Evolutionary conservation across 2,113 vertebrate species (phyloP).

Genomic region (Rafetus swinhoei): DNA sequence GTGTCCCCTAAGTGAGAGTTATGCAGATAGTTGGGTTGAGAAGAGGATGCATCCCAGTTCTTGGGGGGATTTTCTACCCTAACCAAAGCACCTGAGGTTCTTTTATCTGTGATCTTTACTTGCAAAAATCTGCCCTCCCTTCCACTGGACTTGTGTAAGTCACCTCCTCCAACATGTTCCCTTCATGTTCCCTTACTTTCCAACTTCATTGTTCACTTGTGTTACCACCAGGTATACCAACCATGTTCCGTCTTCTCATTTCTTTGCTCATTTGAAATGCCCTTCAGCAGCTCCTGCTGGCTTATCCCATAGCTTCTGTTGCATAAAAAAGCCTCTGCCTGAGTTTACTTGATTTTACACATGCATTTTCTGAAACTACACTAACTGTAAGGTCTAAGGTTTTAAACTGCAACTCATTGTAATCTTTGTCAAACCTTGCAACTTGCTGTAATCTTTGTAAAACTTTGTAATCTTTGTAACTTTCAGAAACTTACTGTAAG

Average conservation of each 20-base stretch:
- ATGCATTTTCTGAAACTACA: no score
- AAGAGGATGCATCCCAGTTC: conserved; percentile 16
- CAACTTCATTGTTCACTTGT: conserved; percentile 50
- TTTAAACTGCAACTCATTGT: no score
- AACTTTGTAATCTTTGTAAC: no score
- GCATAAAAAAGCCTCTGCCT: no score
- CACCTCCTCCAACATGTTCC: conserved; percentile 53
- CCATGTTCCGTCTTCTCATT: conserved; percentile 32
- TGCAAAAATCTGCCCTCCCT: conserved; percentile 48
- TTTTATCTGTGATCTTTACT: conserved; percentile 50
- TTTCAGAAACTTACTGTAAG: no score
- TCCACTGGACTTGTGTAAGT: conserved; percentile 63
- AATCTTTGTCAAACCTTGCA: no score
- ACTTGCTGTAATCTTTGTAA: no score
- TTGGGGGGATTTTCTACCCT: conserved; percentile 1
- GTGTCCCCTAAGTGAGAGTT: neutral
- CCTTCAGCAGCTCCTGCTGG: conserved; percentile 35
- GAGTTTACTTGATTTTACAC: no score
- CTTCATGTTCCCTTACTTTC: conserved; percentile 57
- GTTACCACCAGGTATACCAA: conserved; percentile 47
- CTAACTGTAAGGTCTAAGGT: no score
- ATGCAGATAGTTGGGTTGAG: neutral
- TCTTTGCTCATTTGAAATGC: conserved; percentile 29
- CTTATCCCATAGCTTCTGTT: conserved; percentile 7
- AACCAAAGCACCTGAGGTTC: conserved; percentile 40